Evolutionary conservation across 2,797 vertebrate species (phyloP).

Genomic region (Macrochelys suwanniensis): DNA sequence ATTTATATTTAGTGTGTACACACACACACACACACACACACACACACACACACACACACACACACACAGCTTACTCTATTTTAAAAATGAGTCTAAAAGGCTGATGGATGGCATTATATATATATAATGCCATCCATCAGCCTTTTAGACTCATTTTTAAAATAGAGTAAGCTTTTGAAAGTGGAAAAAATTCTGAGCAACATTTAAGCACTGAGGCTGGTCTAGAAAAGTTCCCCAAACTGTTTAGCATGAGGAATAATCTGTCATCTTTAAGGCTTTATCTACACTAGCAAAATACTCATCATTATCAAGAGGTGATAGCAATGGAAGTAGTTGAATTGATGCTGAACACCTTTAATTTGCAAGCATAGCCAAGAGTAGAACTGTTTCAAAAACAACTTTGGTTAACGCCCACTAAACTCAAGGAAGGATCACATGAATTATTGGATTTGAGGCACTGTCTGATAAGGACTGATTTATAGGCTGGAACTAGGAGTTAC

Average conservation of each 20-base stretch:
- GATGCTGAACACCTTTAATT: neutral
- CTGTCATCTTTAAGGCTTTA: neutral
- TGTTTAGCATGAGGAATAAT: neutral
- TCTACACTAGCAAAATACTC: neutral
- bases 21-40: no score
- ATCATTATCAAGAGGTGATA: accelerated
- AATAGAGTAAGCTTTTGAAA: neutral
- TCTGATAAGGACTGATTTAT: neutral
- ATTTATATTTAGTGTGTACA: neutral
- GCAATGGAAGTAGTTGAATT: neutral
- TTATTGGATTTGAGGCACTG: neutral
- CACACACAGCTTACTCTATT: no score
- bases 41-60: no score
- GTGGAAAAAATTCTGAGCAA: neutral
- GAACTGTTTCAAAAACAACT: accelerated
- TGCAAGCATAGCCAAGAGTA: neutral
- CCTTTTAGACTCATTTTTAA: neutral
- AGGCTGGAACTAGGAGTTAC: neutral
- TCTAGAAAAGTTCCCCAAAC: neutral
- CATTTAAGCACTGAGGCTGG: accelerated
- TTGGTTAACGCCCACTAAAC: neutral
- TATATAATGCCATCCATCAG: accelerated
- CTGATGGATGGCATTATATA: no score
- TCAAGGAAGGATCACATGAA: neutral
- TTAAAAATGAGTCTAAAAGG: no score